phyloP scores from a whole-genome alignment of 2,888 invertebrate genomes.

The Chrysolina americana region DNA sequence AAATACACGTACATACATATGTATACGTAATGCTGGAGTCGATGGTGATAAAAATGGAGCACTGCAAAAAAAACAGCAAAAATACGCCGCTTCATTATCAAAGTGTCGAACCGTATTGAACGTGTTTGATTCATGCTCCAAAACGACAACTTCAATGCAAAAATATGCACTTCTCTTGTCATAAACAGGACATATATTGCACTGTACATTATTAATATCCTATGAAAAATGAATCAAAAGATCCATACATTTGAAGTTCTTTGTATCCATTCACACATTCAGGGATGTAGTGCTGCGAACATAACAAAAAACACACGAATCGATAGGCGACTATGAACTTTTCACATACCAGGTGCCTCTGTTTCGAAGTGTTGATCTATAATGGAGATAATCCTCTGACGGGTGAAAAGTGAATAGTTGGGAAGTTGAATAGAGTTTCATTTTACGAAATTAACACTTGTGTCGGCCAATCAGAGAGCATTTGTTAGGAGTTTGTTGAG shows the following conservation, averaged over 20 bases:
- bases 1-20: constrained; percentile 62
- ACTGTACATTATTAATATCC: constrained; percentile 69
- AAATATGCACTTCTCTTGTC: constrained; percentile 70
- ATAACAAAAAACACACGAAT: constrained; percentile 40
- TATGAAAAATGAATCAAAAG: constrained; percentile 70
- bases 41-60: constrained; percentile 65
- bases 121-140: constrained; percentile 69
- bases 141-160: constrained; percentile 69
- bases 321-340: constrained; percentile 28
- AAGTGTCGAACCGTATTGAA: constrained; percentile 70
- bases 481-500: not conserved
- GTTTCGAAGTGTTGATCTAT: constrained; percentile 14
- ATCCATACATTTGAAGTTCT: constrained; percentile 49
- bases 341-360: constrained; percentile 27
- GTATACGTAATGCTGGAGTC: constrained; percentile 63
- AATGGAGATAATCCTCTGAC: constrained; percentile 9
- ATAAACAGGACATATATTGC: constrained; percentile 69
- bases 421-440: not conserved
- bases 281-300: constrained; percentile 37
- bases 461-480: not conserved
- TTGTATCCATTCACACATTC: constrained; percentile 42
- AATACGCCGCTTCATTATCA: constrained; percentile 68
- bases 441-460: constrained; percentile 18
- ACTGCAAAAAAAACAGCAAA: constrained; percentile 58
- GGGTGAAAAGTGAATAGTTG: constrained; percentile 13